Base-by-base conservation (phyloP, 2,888 invertebrate genomes). In the Stictocephala bisonia region DNA sequence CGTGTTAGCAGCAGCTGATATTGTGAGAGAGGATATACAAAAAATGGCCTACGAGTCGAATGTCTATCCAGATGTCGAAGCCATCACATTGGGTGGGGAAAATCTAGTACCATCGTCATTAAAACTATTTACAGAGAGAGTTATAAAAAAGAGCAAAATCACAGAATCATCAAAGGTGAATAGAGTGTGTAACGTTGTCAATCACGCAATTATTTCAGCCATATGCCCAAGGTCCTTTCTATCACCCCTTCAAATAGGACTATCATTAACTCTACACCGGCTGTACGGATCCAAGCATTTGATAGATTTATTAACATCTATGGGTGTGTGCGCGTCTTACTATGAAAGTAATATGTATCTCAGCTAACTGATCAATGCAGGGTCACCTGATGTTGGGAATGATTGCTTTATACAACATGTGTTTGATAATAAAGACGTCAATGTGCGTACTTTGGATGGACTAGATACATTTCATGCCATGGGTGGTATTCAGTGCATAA, bases 381-480 rank as follows among this genome's bases (percentile, higher is more conserved):
- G 29, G 29, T 51, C 73, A 13, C 60, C 72, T 35, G 58, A 64
- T 7, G 29, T 74, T 41, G 48, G 68, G 71, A 72, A 77, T 29
- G 77, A 75, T 35, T 67, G 77, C 20, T 80, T 77, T 71, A 27
- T 75, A 67, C 81, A 80, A 80, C 69, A n/a, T n/a, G 73, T 81
- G 72, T 81, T 67, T 77, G 81, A 82, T 73, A 82, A 82, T 77
- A 80, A 81, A 0, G 81, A 81, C 77, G 76, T 78, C 75, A 81
- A 81, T 75, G 78, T 77, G 24, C 72, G 73, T 58, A 81, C 79
- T 9, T 51, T 74, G 41, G 72, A 74, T 26, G 74, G 74, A 0
- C 68, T 31, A 1, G 27, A 66, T 40, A 81, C 81, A 41, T 78
- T 81, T 67, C n/a, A n/a, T n/a, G n/a, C n/a, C n/a, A 80, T 80